These are phyloP conservation scores for Sprattus sprattus DNA, from an alignment of 2,113 vertebrate genomes.

Conservation along the genomic window DNA sequence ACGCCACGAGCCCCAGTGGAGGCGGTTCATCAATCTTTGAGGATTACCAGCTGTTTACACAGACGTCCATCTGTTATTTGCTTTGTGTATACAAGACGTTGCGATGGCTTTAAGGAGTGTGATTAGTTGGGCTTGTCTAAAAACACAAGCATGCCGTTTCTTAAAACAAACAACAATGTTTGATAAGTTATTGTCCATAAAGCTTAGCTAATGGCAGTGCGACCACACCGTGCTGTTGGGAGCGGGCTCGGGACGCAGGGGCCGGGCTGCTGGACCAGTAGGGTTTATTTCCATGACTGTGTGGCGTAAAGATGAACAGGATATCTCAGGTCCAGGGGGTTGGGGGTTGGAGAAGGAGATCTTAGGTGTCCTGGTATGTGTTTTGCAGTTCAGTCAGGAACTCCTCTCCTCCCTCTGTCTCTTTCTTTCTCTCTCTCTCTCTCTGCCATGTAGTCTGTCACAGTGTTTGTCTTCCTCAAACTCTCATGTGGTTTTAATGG, in stretches of 20 bases:
- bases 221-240: neutral
- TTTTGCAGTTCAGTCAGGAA: neutral
- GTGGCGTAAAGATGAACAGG: neutral
- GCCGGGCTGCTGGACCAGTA: neutral
- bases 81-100: neutral
- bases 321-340: neutral
- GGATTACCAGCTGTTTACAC: neutral
- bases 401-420: neutral
- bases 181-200: neutral
- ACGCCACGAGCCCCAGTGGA: neutral
- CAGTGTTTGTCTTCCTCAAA: neutral
- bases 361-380: neutral
- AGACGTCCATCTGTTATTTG: neutral
- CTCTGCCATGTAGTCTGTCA: neutral
- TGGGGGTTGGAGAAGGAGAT: neutral
- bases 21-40: neutral
- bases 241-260: neutral
- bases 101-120: neutral
- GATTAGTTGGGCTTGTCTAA: conserved; percentile 16
- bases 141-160: neutral
- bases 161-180: neutral
- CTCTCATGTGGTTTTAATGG: neutral
- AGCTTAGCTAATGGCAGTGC: neutral
- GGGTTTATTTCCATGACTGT: neutral
- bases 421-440: neutral